A percentile compares a stretch with the other conserved stretches of the same genome.
Conservation (phyloP, 1,140 invertebrate genomes). For the Bombus impatiens region DNA sequence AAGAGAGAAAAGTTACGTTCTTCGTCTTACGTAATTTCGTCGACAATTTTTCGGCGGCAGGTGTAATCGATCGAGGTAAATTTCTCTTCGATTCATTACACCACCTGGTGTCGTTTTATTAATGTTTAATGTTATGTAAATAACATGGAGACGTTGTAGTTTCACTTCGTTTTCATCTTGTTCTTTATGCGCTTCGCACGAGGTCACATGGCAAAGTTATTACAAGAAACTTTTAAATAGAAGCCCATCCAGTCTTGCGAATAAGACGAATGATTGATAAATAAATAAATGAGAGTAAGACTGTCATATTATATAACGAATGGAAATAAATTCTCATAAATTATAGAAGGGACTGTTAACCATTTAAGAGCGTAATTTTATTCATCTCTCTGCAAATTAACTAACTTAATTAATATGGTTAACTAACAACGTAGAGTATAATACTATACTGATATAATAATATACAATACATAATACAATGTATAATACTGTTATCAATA, state of each 20-base stretch:
- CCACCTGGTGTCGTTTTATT: background rate
- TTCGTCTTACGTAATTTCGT: constrained; percentile 1
- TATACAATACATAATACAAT: too few species aligned
- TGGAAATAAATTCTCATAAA: background rate
- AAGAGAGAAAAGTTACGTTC: background rate
- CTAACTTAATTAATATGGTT: too few species aligned
- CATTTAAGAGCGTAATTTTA: too few species aligned
- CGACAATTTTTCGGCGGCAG: background rate
- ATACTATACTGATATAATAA: too few species aligned
- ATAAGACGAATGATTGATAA: background rate
- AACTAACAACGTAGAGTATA: too few species aligned
- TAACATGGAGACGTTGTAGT: background rate
- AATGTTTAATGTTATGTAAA: constrained; percentile 8
- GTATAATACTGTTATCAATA: too few species aligned
- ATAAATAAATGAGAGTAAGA: background rate
- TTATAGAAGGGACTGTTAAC: too few species aligned
- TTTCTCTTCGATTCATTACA: background rate
- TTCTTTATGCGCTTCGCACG: background rate
- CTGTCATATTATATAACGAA: background rate
- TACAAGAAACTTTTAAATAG: background rate
- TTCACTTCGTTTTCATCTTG: background rate
- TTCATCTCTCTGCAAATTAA: too few species aligned
- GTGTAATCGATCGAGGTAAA: constrained; percentile 2
- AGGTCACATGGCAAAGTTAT: background rate
- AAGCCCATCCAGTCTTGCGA: background rate